Evolutionary conservation across 2,888 invertebrate species (phyloP).

Genomic region (Trilocha varians): DNA sequence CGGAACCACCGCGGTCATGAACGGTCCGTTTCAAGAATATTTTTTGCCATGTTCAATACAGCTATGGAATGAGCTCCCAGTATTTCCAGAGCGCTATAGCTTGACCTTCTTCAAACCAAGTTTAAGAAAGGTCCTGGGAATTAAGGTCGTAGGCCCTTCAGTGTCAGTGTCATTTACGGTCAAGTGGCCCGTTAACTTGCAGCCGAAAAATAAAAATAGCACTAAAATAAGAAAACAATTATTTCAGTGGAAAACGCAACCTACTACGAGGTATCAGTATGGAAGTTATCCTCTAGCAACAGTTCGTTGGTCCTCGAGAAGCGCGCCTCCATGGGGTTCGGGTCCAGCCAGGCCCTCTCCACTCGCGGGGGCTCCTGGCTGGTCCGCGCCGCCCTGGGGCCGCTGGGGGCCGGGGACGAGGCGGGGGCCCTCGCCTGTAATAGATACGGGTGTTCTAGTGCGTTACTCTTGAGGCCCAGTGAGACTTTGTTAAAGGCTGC

Average conservation of each 20-base stretch:
- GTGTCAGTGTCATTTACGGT: too few relatives aligned
- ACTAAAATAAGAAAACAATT: not conserved
- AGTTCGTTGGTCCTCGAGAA: slow-evolving; percentile 49
- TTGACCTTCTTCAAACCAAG: too few relatives aligned
- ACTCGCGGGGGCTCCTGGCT: slow-evolving; percentile 38
- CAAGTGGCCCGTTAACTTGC: too few relatives aligned
- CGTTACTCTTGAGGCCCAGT: slow-evolving; percentile 48
- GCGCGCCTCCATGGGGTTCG: slow-evolving; percentile 52
- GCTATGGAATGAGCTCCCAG: too few relatives aligned
- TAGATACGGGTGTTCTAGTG: slow-evolving; percentile 55
- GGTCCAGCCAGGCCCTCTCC: slow-evolving; percentile 43
- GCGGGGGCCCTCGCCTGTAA: slow-evolving; percentile 62
- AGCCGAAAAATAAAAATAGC: not conserved
- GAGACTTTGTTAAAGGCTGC: slow-evolving; percentile 48
- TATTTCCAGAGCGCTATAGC: too few relatives aligned
- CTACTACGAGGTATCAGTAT: slow-evolving; percentile 60
- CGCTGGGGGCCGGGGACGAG: slow-evolving; percentile 45
- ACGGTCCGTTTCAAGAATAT: too few relatives aligned
- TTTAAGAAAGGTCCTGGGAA: too few relatives aligned
- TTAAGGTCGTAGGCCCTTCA: too few relatives aligned
- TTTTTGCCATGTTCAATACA: too few relatives aligned
- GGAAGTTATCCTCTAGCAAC: slow-evolving; percentile 59
- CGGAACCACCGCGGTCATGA: too few relatives aligned
- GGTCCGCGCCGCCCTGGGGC: slow-evolving; percentile 44
- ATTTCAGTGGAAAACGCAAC: slow-evolving; percentile 61